Evolutionary conservation across 1,140 invertebrate genomes (phyloP).

Genomic region (Lepeophtheirus salmonis): DNA sequence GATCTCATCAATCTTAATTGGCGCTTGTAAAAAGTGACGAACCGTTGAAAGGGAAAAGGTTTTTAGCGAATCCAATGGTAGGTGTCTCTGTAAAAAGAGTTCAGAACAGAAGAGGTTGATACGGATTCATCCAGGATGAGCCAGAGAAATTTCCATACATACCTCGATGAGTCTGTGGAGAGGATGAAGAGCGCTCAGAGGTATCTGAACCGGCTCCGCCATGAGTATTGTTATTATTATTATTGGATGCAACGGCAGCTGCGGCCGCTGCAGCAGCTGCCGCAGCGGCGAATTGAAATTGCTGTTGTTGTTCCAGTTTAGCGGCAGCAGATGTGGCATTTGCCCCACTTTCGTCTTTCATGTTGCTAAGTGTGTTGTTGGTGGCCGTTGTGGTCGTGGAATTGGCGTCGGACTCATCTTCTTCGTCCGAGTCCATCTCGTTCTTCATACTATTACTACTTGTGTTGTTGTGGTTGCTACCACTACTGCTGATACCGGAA

Average conservation of each 20-base stretch:
- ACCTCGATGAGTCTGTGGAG: not conserved
- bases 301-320: not conserved
- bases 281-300: not conserved
- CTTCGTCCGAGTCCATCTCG: not conserved
- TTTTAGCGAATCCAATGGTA: constrained; percentile 2
- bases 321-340: no score
- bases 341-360: no score
- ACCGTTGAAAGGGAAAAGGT: not conserved
- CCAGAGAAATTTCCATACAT: not conserved
- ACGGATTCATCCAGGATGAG: not conserved
- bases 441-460: not conserved
- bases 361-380: no score
- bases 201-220: not conserved
- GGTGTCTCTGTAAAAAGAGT: not conserved
- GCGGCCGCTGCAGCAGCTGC: not conserved
- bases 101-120: not conserved
- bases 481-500: not conserved
- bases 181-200: not conserved
- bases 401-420: not conserved
- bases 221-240: not conserved
- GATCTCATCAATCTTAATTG: no score
- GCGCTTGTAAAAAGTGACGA: not conserved
- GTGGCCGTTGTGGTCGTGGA: not conserved
- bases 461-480: not conserved
- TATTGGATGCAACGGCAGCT: not conserved